A percentile compares a stretch with the other conserved stretches of the same genome.
These are phyloP conservation scores for Nomada ferruginata DNA, from an alignment of 2,888 invertebrate genomes.

Conservation along the genomic window DNA sequence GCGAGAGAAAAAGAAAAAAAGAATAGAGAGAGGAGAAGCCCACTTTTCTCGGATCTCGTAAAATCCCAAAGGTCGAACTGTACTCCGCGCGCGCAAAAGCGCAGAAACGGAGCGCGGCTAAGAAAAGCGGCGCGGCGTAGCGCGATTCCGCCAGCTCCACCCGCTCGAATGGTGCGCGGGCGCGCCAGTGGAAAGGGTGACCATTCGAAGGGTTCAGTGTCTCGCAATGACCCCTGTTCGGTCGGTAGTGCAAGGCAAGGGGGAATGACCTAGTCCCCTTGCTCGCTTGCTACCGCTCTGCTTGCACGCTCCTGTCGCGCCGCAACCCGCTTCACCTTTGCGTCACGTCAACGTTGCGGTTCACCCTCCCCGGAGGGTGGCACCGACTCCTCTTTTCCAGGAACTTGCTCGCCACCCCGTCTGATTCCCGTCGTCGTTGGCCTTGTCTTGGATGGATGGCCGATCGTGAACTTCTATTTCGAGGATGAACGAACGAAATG, in stretches of 20 bases:
- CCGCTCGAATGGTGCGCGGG: conserved; percentile 36
- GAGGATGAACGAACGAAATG: neutral
- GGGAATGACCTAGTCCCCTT: conserved; percentile 81
- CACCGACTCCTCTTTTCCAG: conserved; percentile 36
- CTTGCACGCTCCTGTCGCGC: conserved; percentile 56
- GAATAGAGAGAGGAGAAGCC: no score
- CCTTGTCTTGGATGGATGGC: conserved; percentile 17
- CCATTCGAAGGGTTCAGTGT: conserved; percentile 79
- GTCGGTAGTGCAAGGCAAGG: conserved; percentile 74
- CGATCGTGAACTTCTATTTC: conserved; percentile 3
- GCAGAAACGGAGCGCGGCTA: conserved; percentile 30
- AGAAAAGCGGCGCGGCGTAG: conserved; percentile 44
- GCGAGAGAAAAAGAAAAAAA: no score
- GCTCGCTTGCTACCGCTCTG: conserved; percentile 37
- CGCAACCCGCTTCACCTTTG: conserved; percentile 62
- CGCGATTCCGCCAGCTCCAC: conserved; percentile 45
- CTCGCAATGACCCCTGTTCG: conserved; percentile 80
- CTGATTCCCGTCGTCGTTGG: conserved; percentile 9
- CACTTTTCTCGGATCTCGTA: no score
- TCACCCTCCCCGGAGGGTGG: conserved; percentile 53
- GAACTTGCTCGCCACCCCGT: conserved; percentile 29
- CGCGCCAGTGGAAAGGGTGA: conserved; percentile 64
- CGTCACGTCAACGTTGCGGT: conserved; percentile 52
- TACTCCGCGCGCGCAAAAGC: conserved; percentile 4
- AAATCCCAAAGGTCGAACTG: neutral